Base-by-base conservation (phyloP, 2,888 invertebrate genomes). In the Acanthacorydalis orientalis region DNA sequence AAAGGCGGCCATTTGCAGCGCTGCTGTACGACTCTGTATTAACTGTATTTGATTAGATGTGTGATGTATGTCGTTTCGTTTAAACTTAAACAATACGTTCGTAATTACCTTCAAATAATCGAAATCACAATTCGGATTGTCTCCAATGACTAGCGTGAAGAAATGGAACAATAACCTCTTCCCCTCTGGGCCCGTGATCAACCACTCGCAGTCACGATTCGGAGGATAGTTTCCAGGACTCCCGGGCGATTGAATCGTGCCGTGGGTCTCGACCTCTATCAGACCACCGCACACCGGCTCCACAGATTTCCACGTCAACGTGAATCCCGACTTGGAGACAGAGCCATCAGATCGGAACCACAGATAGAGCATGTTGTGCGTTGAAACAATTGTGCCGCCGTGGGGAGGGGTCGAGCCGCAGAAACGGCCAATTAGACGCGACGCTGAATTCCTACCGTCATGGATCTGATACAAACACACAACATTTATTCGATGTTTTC, bases 171-270 rank as follows among this genome's bases (percentile, higher is more conserved):
- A 78, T 44, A 93, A 78, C 56, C 85, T 74, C 64, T 88, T 90
- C 9, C 78, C 80, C 1, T 72, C 67, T 3, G 70, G 68, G 0
- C 83, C 83, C 7, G 56, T 58, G 43, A 93, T 67, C 41, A 67
- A 69, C 92, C 93, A 95, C 48, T 70, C 74, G 60, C 95, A 95
- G 58, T 91, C 86, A 31, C 81, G 62, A 62, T 87, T 82, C 11
- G 77, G 74, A 0, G 93, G 92, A 66, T 93, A 95, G 51, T 73
- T 74, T 10, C 86, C 87, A 0, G 93, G 93, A 46, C 84, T 89
- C 1, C 92, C 92, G 0, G 93, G 93, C 2, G 90, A 89, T 44
- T 73, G 75, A 15, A 95, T 74, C 0, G 77, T 74, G 1, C 92
- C 92, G 59, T 86, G 80, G 4, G 72, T 66, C 0, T 63, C 60